Percentiles rank a stretch among this genome's conserved stretches.
phyloP scores from a whole-genome alignment of 2,888 invertebrate genomes.

The Mayetiola destructor region DNA sequence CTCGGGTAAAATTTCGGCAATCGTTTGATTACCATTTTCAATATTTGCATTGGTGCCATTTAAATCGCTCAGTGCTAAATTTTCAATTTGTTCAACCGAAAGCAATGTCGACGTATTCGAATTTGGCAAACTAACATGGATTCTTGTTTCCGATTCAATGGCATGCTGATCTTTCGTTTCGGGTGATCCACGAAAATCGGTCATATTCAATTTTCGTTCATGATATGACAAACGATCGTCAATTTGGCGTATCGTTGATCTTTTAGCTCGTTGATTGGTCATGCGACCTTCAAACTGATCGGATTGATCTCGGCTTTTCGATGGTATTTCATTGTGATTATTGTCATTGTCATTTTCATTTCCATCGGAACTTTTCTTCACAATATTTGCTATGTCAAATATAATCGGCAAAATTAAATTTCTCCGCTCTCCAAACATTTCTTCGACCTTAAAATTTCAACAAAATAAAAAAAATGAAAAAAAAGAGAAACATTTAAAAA shows the following conservation, averaged over 20 bases:
- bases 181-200: slow-evolving; percentile 14
- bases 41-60: slow-evolving; percentile 26
- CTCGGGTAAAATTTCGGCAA: slow-evolving; percentile 24
- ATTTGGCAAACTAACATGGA: slow-evolving; percentile 14
- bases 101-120: slow-evolving; percentile 6
- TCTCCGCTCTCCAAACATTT: slow-evolving; percentile 42
- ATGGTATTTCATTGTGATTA: slow-evolving; percentile 5
- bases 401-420: slow-evolving; percentile 48
- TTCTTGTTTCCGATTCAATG: slow-evolving; percentile 14
- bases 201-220: slow-evolving; percentile 18
- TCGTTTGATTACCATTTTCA: slow-evolving; percentile 4
- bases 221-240: slow-evolving; percentile 15
- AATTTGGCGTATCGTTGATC: background rate
- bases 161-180: slow-evolving; percentile 16
- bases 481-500: no score
- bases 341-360: slow-evolving; percentile 17
- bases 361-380: slow-evolving; percentile 36
- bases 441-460: slow-evolving; percentile 38
- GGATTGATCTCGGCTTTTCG: background rate
- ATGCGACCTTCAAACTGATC: no score
- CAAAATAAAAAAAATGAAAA: no score
- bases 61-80: slow-evolving; percentile 30
- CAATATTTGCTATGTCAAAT: slow-evolving; percentile 48
- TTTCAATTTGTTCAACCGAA: slow-evolving; percentile 23
- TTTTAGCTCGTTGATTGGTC: background rate